A percentile compares a stretch with the other conserved stretches of the same genome.
phyloP scores from a whole-genome alignment of 2,113 vertebrate species.

The Montifringilla adamsi region DNA sequence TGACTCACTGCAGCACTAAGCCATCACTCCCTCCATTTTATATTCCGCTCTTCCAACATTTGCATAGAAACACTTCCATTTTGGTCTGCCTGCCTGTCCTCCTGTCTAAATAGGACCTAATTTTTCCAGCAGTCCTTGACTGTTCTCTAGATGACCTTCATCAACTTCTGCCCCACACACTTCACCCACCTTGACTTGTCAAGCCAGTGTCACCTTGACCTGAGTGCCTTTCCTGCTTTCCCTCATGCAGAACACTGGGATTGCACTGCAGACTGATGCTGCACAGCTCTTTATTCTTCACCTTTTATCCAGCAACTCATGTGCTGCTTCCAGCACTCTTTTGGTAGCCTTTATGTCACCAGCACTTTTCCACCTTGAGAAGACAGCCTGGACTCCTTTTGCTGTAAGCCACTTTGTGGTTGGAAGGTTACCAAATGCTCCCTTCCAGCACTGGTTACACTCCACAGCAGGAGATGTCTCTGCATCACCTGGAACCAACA shows the following conservation, averaged over 20 bases:
- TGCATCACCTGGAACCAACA: neutral
- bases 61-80: neutral
- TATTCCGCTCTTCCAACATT: neutral
- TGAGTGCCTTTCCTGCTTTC: neutral
- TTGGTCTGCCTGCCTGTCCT: neutral
- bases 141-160: neutral
- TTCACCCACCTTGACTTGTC: neutral
- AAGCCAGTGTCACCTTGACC: neutral
- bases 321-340: neutral
- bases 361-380: neutral
- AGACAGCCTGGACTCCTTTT: neutral
- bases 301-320: neutral
- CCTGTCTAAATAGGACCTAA: neutral
- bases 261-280: neutral
- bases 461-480: neutral
- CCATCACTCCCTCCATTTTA: neutral
- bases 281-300: neutral
- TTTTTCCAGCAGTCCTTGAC: neutral
- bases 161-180: neutral
- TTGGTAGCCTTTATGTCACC: neutral
- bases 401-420: neutral
- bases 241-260: neutral
- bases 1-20: neutral
- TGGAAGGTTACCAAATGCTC: neutral
- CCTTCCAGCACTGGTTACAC: neutral